phyloP scores from a whole-genome alignment of 2,797 vertebrate genomes.

The Eutrigla gurnardus region DNA sequence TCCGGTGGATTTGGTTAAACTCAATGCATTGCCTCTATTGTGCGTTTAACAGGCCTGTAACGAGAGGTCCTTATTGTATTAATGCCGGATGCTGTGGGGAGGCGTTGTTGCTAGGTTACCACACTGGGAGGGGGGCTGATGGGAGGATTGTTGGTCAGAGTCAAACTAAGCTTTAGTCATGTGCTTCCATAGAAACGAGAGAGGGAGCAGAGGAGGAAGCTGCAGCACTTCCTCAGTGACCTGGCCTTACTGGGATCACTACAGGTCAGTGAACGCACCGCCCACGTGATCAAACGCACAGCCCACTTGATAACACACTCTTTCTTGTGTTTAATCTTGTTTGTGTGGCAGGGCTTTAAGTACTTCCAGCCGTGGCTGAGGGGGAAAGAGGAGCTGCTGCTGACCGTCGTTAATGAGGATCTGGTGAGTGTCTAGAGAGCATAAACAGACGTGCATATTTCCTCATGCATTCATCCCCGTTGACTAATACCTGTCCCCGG shows the following conservation, averaged over 20 bases:
- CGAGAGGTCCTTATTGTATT: slow-evolving; percentile 16
- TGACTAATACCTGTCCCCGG: too few relatives aligned
- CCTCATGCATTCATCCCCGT: too few relatives aligned
- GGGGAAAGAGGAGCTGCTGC: slow-evolving; percentile 86
- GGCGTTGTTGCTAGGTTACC: slow-evolving; percentile 76
- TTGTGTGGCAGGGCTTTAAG: slow-evolving; percentile 81
- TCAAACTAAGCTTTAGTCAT: too few relatives aligned
- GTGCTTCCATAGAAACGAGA: slow-evolving; percentile 73
- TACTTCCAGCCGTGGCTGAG: slow-evolving; percentile 89
- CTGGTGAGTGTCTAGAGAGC: slow-evolving; percentile 69
- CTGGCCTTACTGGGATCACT: slow-evolving; percentile 83
- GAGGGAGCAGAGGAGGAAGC: slow-evolving; percentile 80
- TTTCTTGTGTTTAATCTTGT: background rate
- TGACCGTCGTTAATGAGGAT: slow-evolving; percentile 87
- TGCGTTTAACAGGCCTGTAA: background rate
- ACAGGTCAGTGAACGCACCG: slow-evolving; percentile 73
- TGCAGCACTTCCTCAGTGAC: slow-evolving; percentile 83
- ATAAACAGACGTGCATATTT: background rate
- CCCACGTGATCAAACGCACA: background rate
- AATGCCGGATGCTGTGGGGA: slow-evolving; percentile 42
- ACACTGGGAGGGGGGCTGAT: slow-evolving; percentile 34
- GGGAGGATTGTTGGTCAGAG: background rate
- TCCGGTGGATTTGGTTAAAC: background rate
- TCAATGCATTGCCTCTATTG: background rate
- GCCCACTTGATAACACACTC: background rate